Evolutionary conservation across 2,888 invertebrate genomes (phyloP).

Genomic region (Rhamnusium bicolor): DNA sequence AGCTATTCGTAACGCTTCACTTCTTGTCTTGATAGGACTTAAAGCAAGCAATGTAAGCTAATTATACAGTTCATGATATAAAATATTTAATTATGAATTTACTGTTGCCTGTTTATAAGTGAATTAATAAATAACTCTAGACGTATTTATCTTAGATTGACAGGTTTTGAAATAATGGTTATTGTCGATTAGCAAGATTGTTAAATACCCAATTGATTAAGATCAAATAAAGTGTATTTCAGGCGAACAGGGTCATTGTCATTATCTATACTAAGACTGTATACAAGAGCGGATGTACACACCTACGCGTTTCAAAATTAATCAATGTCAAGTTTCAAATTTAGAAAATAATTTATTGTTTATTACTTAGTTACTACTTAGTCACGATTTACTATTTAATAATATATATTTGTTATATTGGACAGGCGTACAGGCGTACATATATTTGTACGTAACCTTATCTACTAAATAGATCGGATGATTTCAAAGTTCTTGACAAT

Average conservation of each 20-base stretch:
- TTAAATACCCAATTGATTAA: slow-evolving; percentile 11
- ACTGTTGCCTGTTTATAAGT: not conserved
- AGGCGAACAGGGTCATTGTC: slow-evolving; percentile 28
- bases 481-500: not conserved
- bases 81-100: not conserved
- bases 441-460: not conserved
- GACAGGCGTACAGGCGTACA: not conserved
- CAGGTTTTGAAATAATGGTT: not conserved
- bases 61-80: not conserved
- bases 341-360: slow-evolving; percentile 17
- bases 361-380: slow-evolving; percentile 6
- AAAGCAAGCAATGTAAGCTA: not conserved
- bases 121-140: not conserved
- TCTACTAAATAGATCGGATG: not conserved
- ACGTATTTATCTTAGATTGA: not conserved
- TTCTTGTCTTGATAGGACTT: not conserved
- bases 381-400: slow-evolving; percentile 2
- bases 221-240: slow-evolving; percentile 4
- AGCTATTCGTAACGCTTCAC: not conserved
- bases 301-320: slow-evolving; percentile 6
- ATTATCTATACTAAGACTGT: not conserved
- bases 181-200: slow-evolving; percentile 1
- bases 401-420: not conserved
- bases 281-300: not conserved
- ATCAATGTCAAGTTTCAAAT: slow-evolving; percentile 13